phyloP scores from a whole-genome alignment of 2,113 vertebrate genomes.

The Bos taurus region ARS-UCD2.0 NC_037344.1:43333001-43333500 shows the following conservation, averaged over 20 bases:
- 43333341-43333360: not conserved
- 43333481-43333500: not conserved
- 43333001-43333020: not conserved
- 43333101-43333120: not conserved
- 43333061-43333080: conserved; percentile 51
- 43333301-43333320: not conserved
- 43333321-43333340: not conserved
- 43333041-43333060: not conserved
- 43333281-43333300: not conserved
- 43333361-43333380: not conserved
- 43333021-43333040: not conserved
- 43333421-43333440: not conserved
- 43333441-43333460: not conserved
- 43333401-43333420: not conserved
- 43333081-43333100: conserved; percentile 5
- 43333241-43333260: not conserved
- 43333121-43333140: not conserved
- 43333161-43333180: not conserved
- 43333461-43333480: not conserved
- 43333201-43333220: not conserved
- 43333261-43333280: not conserved
- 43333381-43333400: not conserved
- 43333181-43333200: not conserved
- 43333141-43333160: not conserved
- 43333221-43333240: not conserved